These are phyloP conservation scores for Austrolebias charrua DNA, from an alignment of 2,797 vertebrate genomes.

Conservation along the genomic window DNA sequence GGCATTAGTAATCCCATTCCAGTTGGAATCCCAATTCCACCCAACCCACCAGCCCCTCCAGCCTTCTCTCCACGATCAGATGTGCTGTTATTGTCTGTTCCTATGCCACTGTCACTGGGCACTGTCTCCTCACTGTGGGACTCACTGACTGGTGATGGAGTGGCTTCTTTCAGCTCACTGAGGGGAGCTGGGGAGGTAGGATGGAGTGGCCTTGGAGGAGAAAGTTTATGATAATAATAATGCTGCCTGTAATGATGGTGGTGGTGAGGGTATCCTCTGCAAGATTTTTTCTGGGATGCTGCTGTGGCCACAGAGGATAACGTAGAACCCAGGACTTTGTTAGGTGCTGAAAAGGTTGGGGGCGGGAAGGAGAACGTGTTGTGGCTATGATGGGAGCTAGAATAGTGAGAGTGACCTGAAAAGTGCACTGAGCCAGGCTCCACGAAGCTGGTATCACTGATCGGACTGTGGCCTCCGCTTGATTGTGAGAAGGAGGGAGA, in stretches of 20 bases:
- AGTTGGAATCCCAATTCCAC: slow-evolving; percentile 70
- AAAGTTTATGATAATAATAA: slow-evolving; percentile 81
- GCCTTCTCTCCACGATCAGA: slow-evolving; percentile 95
- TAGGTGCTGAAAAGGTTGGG: slow-evolving; percentile 80
- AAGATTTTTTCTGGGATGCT: slow-evolving; percentile 91
- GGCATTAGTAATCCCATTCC: slow-evolving; percentile 80
- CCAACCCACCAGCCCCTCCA: slow-evolving; percentile 69
- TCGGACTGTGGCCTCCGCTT: slow-evolving; percentile 90
- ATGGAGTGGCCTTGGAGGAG: slow-evolving; percentile 86
- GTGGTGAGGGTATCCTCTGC: slow-evolving; percentile 84
- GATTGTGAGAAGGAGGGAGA: slow-evolving; percentile 89
- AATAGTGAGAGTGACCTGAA: slow-evolving; percentile 83
- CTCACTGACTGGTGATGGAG: slow-evolving; percentile 95
- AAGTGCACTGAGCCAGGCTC: slow-evolving; percentile 94
- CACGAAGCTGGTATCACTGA: slow-evolving; percentile 92
- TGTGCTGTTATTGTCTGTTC: slow-evolving; percentile 98
- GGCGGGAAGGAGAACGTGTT: slow-evolving; percentile 80
- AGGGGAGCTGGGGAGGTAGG: slow-evolving; percentile 95
- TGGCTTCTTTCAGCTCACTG: slow-evolving; percentile 95
- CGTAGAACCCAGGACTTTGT: slow-evolving; percentile 59
- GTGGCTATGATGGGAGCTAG: slow-evolving; percentile 79
- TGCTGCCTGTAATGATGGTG: slow-evolving; percentile 82
- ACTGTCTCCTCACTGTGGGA: slow-evolving; percentile 97
- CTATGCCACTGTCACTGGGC: slow-evolving; percentile 97
- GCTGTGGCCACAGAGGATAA: slow-evolving; percentile 63